A percentile compares a stretch with the other conserved stretches of the same genome.
Conservation (phyloP, 2,797 vertebrate species). For the Sciaenops ocellatus region DNA sequence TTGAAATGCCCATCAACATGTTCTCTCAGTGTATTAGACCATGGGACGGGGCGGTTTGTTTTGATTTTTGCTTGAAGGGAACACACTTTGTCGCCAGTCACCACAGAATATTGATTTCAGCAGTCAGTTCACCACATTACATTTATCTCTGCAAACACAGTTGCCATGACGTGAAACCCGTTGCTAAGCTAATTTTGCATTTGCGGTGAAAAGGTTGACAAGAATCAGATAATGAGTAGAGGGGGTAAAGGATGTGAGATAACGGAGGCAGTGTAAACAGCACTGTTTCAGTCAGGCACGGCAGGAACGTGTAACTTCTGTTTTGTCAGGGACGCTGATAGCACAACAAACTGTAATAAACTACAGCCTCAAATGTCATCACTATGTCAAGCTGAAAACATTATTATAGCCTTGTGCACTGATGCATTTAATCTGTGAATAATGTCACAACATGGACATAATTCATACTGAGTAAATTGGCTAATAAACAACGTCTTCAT, state of each 20-base stretch:
- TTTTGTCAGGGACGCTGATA: slow-evolving; percentile 9
- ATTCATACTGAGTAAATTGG: slow-evolving; percentile 33
- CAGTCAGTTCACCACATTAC: slow-evolving; percentile 35
- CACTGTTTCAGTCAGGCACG: slow-evolving; percentile 1
- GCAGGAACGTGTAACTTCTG: slow-evolving; percentile 11
- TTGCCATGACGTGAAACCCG: slow-evolving; percentile 61
- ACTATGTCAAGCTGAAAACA: slow-evolving; percentile 12
- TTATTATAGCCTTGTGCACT: slow-evolving; percentile 9
- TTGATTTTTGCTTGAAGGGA: slow-evolving; percentile 41
- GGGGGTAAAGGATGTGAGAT: slow-evolving; percentile 27
- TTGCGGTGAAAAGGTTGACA: slow-evolving; percentile 55
- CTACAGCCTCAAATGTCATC: slow-evolving; percentile 34
- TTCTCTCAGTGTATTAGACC: slow-evolving; percentile 34
- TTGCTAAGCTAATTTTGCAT: slow-evolving; percentile 53
- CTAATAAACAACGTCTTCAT: slow-evolving; percentile 17
- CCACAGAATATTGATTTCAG: slow-evolving; percentile 60
- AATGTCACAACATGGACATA: slow-evolving; percentile 27
- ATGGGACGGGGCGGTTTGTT: slow-evolving; percentile 19
- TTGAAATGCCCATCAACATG: slow-evolving; percentile 35
- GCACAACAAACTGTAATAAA: slow-evolving; percentile 14
- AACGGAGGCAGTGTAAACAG: slow-evolving; percentile 27
- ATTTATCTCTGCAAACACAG: slow-evolving; percentile 64
- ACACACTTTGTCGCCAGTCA: slow-evolving; percentile 13
- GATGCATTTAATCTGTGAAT: slow-evolving; percentile 42
- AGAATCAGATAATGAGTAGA: slow-evolving; percentile 46